phyloP scores from a whole-genome alignment of 2,113 vertebrate genomes.

The Colaptes auratus region DNA sequence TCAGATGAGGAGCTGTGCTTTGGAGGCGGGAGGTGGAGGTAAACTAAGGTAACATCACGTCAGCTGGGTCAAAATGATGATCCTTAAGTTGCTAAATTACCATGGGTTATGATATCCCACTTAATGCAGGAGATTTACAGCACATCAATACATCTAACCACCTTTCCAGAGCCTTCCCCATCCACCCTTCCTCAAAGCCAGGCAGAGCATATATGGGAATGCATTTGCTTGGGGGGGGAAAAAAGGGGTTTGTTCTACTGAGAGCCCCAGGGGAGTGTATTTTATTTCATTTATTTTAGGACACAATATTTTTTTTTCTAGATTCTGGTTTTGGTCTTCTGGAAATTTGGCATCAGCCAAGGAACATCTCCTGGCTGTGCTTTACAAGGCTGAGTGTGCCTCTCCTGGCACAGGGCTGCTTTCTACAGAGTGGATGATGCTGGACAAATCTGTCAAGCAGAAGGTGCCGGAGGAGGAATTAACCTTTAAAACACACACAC shows the following conservation, averaged over 20 bases:
- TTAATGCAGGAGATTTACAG: constrained; percentile 5
- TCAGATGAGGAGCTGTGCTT: neutral
- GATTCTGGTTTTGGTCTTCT: neutral
- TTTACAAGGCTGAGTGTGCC: neutral
- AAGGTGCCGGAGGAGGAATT: constrained; percentile 20
- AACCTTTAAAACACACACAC: constrained; percentile 1
- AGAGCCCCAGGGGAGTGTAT: neutral
- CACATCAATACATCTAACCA: neutral
- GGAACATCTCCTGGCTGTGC: neutral
- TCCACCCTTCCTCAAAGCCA: neutral
- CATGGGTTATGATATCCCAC: neutral
- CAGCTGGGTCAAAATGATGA: neutral
- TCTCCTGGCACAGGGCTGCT: neutral
- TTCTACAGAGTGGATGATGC: neutral
- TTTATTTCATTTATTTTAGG: neutral
- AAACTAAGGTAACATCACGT: neutral
- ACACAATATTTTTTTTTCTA: neutral
- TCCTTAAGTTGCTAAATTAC: neutral
- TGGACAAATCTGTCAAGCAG: constrained; percentile 39
- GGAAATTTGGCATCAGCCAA: neutral
- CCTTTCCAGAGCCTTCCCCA: neutral
- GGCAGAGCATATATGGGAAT: neutral
- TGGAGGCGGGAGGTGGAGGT: neutral
- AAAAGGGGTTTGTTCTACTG: neutral
- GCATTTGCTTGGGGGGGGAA: neutral